phyloP scores from a whole-genome alignment of 1,140 invertebrate genomes.

The Scaptomyza montana region DNA sequence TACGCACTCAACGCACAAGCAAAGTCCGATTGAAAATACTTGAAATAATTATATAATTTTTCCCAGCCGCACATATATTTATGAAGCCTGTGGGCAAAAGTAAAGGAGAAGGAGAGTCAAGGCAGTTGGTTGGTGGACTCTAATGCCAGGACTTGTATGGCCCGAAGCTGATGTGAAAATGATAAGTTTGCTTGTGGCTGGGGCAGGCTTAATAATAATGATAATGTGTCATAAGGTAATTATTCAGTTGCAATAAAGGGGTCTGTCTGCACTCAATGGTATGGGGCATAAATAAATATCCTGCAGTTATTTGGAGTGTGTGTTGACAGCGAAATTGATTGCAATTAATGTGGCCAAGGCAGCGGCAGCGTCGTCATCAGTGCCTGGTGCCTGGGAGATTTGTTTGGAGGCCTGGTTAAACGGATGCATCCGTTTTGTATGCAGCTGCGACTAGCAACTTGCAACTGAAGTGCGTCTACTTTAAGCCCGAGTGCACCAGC shows the following conservation, averaged over 20 bases:
- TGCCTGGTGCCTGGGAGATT: conserved; percentile 17
- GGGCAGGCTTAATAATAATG: conserved; percentile 71
- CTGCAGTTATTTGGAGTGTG: conserved; percentile 79
- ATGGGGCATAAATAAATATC: conserved; percentile 74
- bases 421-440: conserved; percentile 8
- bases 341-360: conserved; percentile 65
- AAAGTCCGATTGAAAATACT: conserved; percentile 51
- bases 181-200: conserved; percentile 51
- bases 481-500: conserved; percentile 57
- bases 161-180: conserved; percentile 51
- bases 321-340: conserved; percentile 82
- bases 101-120: conserved; percentile 1
- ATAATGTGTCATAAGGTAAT: conserved; percentile 82
- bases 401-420: conserved; percentile 5
- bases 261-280: neutral
- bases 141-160: conserved; percentile 53
- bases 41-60: conserved; percentile 79
- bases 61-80: conserved; percentile 63
- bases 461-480: conserved; percentile 62
- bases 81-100: conserved; percentile 43
- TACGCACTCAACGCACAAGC: conserved; percentile 36
- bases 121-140: conserved; percentile 5
- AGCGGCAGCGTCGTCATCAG: neutral
- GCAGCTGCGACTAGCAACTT: neutral
- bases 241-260: conserved; percentile 76